Conservation (phyloP, 1,140 invertebrate genomes). For the Microvelia longipes region DNA sequence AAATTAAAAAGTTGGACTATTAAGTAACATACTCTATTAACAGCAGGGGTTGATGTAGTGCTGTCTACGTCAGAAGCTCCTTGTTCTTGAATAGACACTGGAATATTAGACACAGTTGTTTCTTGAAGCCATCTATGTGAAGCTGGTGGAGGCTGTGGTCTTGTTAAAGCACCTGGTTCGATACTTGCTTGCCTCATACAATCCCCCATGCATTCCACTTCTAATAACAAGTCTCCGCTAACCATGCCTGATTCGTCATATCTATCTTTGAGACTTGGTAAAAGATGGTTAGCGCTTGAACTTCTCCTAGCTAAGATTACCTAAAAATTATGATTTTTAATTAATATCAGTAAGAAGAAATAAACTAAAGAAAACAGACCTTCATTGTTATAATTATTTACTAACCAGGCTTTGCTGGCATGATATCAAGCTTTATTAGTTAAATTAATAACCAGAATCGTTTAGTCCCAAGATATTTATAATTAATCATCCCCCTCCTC, state of each 20-base stretch:
- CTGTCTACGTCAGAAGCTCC: not conserved
- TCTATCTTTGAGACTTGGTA: not conserved
- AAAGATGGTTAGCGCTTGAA: not conserved
- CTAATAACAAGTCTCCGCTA: not conserved
- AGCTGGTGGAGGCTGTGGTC: not conserved
- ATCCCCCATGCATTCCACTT: not conserved
- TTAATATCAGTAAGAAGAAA: too few relatives aligned
- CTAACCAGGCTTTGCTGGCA: too few relatives aligned
- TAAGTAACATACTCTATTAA: constrained; percentile 1
- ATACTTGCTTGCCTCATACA: not conserved
- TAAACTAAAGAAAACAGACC: too few relatives aligned
- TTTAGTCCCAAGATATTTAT: too few relatives aligned
- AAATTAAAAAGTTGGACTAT: too few relatives aligned
- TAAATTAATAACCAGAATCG: too few relatives aligned
- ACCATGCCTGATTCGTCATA: not conserved
- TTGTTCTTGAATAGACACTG: not conserved
- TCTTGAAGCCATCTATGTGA: not conserved
- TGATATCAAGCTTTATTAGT: too few relatives aligned
- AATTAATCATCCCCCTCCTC: too few relatives aligned
- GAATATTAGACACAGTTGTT: not conserved
- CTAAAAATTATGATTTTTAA: too few relatives aligned
- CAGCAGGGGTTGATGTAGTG: not conserved
- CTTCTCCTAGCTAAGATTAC: not conserved
- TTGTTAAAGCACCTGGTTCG: not conserved
- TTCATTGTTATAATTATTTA: too few relatives aligned